Evolutionary conservation across 2,888 invertebrate species (phyloP).

Genomic region (Dastarcus helophoroides): DNA sequence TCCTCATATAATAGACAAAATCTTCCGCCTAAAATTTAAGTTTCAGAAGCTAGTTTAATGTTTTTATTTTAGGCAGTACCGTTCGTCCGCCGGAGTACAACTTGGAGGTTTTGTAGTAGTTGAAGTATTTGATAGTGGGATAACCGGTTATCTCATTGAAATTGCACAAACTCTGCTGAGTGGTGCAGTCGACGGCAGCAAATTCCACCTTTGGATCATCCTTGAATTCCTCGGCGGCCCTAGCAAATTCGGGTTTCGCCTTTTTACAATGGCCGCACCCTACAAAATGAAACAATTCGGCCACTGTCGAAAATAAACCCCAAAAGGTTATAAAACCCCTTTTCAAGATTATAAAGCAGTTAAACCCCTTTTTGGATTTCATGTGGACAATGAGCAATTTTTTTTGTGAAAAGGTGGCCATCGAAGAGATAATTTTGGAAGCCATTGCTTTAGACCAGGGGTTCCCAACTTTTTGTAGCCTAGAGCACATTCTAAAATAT

Average conservation of each 20-base stretch:
- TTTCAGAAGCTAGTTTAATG: neutral
- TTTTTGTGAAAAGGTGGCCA: no score
- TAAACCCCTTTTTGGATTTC: no score
- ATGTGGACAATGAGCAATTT: no score
- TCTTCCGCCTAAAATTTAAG: slow-evolving; percentile 45
- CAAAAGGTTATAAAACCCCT: no score
- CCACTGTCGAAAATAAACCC: slow-evolving; percentile 3
- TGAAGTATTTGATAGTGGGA: slow-evolving; percentile 79
- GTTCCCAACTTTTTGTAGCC: no score
- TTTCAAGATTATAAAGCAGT: no score
- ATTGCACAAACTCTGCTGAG: slow-evolving; percentile 51
- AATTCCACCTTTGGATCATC: slow-evolving; percentile 69
- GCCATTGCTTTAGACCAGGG: no score
- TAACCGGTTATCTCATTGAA: slow-evolving; percentile 67
- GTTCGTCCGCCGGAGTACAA: slow-evolving; percentile 66
- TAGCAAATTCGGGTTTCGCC: slow-evolving; percentile 70
- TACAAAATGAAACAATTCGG: no score
- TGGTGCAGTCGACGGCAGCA: slow-evolving; percentile 74
- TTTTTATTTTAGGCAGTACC: slow-evolving; percentile 35
- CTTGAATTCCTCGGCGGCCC: slow-evolving; percentile 61
- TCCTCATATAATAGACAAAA: slow-evolving; percentile 52
- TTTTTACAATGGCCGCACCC: slow-evolving; percentile 90
- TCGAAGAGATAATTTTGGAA: no score
- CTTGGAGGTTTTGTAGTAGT: slow-evolving; percentile 57
- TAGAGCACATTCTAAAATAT: no score